Conservation (phyloP, 2,113 vertebrate genomes). For the Ptilonorhynchus violaceus region DNA sequence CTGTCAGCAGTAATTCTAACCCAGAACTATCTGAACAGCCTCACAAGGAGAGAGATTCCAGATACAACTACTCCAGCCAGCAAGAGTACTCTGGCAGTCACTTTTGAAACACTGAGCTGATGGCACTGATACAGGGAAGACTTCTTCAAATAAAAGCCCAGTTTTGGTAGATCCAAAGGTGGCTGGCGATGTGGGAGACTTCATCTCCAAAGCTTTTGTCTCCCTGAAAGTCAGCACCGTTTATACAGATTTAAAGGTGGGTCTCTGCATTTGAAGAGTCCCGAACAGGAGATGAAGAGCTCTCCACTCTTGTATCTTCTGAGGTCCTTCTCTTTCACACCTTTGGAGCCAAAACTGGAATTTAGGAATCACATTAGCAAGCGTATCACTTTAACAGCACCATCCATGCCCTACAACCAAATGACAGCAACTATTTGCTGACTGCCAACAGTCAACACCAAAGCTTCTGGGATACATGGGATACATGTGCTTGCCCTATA, state of each 20-base stretch:
- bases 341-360: not conserved
- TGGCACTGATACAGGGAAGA: not conserved
- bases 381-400: not conserved
- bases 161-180: not conserved
- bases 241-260: not conserved
- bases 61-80: not conserved
- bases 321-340: not conserved
- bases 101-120: not conserved
- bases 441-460: not conserved
- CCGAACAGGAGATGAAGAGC: not conserved
- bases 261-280: not conserved
- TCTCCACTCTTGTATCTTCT: not conserved
- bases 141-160: not conserved
- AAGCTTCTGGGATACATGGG: not conserved
- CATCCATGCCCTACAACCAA: not conserved
- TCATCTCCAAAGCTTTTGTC: not conserved
- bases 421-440: not conserved
- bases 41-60: not conserved
- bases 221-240: not conserved
- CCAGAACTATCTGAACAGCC: not conserved
- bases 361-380: accelerated
- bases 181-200: not conserved
- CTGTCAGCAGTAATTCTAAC: not conserved
- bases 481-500: accelerated
- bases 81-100: not conserved